Evolutionary conservation across 2,113 vertebrate species (phyloP).

Genomic region (Anthoscopus minutus): DNA sequence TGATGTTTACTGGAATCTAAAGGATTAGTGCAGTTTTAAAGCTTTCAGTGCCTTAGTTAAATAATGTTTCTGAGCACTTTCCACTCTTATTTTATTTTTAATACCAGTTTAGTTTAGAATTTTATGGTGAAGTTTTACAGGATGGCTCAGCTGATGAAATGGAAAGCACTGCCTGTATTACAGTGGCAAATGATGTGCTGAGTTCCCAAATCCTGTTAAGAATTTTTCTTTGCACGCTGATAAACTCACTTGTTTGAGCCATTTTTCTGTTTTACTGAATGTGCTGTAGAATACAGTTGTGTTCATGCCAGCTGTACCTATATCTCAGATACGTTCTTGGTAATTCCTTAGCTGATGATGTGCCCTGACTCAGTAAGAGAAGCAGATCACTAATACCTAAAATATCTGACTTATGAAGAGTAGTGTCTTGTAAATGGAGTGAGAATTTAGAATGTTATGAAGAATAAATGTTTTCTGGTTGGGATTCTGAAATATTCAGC

Average conservation of each 20-base stretch:
- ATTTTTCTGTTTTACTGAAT: neutral
- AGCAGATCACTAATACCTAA: neutral
- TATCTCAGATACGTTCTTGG: neutral
- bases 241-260: neutral
- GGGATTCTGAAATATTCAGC: neutral
- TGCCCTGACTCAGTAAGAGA: neutral
- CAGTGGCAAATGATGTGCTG: neutral
- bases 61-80: neutral
- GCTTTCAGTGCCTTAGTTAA: neutral
- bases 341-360: neutral
- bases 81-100: neutral
- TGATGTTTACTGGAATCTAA: neutral
- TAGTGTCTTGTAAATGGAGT: neutral
- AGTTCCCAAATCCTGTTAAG: neutral
- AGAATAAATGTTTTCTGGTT: neutral
- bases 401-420: neutral
- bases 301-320: neutral
- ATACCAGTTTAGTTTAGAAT: neutral
- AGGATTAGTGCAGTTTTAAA: neutral
- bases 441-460: neutral
- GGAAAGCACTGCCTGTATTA: neutral
- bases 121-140: neutral
- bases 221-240: neutral
- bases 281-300: neutral
- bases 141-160: neutral